These are phyloP conservation scores for Ormyrus thymus DNA, from an alignment of 2,888 invertebrate species.

Conservation along the genomic window DNA sequence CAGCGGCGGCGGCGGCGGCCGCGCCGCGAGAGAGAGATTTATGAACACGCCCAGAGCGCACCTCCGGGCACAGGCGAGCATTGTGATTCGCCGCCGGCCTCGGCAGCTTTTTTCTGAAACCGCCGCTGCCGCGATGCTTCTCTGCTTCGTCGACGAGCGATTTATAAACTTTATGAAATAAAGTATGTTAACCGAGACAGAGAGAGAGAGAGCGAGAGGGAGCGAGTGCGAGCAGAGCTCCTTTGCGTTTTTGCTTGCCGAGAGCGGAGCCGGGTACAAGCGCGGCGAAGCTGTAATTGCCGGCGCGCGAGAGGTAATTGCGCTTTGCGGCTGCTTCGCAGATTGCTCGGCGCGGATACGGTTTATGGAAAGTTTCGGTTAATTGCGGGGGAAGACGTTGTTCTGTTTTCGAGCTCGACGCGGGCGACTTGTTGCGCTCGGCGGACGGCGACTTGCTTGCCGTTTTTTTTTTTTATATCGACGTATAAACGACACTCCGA, in stretches of 20 bases:
- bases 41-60: slow-evolving; percentile 61
- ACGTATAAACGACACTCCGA: too few species aligned
- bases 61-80: slow-evolving; percentile 54
- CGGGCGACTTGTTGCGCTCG: background rate
- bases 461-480: too few species aligned
- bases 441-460: background rate
- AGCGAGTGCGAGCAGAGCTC: background rate
- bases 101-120: slow-evolving; percentile 25
- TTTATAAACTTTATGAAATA: slow-evolving; percentile 42
- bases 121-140: too few species aligned
- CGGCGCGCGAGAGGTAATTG: slow-evolving; percentile 1
- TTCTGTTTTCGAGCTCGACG: background rate
- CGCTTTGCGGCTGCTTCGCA: slow-evolving; percentile 12
- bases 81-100: slow-evolving; percentile 56
- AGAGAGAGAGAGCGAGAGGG: background rate
- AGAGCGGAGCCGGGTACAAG: too few species aligned
- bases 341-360: background rate
- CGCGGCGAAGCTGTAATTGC: background rate
- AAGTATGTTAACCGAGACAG: background rate
- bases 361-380: slow-evolving; percentile 15
- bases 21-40: slow-evolving; percentile 58
- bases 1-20: background rate
- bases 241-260: background rate
- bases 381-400: slow-evolving; percentile 6
- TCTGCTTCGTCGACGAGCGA: background rate